A percentile compares a stretch with the other conserved stretches of the same genome.
Conservation (phyloP, 2,113 vertebrate species). For the Amphiprion ocellaris region DNA sequence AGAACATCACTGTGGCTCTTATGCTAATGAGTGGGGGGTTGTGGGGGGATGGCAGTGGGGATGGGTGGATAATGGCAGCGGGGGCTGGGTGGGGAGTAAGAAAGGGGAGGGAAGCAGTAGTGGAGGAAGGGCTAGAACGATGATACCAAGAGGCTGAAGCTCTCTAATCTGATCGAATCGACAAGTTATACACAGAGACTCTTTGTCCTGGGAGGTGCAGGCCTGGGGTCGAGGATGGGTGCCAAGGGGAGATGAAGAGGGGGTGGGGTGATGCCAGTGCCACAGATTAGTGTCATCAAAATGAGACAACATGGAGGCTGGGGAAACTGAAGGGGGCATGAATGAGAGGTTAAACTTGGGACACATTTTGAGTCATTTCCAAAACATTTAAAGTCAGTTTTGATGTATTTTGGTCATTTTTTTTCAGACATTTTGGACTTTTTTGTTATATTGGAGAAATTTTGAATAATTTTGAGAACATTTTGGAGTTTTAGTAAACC, state of each 20-base stretch:
- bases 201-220: conserved; percentile 44
- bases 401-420: no score
- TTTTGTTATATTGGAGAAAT: no score
- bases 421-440: no score
- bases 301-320: not conserved
- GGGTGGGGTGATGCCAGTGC: not conserved
- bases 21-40: conserved; percentile 53
- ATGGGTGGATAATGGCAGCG: conserved; percentile 16
- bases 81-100: not conserved
- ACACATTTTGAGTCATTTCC: no score
- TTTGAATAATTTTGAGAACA: no score
- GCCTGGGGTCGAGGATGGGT: conserved; percentile 27
- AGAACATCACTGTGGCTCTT: conserved; percentile 47
- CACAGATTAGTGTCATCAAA: conserved; percentile 35
- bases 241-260: not conserved
- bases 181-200: conserved; percentile 62
- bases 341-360: not conserved
- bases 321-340: no score
- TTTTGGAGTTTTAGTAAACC: no score
- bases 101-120: not conserved
- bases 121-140: conserved; percentile 48
- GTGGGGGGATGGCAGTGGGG: not conserved
- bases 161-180: conserved; percentile 72
- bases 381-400: no score
- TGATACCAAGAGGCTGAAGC: conserved; percentile 53